Evolutionary conservation across 2,888 invertebrate species (phyloP), one percentile per base, ranked within the genome.

Genomic region (Philonicus albiceps): DNA sequence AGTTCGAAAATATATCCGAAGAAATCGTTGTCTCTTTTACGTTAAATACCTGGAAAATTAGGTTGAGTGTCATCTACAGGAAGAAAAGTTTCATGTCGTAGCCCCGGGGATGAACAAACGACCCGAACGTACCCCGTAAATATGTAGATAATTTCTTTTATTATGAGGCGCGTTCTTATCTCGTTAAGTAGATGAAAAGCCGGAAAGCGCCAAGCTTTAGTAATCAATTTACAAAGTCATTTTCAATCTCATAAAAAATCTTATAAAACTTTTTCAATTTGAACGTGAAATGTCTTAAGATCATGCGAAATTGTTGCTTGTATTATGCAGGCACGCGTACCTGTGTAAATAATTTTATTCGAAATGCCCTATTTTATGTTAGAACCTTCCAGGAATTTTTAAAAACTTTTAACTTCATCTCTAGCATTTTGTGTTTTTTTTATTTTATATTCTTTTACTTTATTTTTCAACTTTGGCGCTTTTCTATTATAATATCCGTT

Each of bases 221-320:
- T 78, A 78, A 78, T 83, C 81, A 83, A 83, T 83, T 83, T 64
- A 64, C 31, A 83, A 83, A 83, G 81, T 83, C 30, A 83, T 83
- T 64, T 83, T 64, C 81, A 83, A 83, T 83, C 81, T 83, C 81
- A 64, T 64, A 64, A 64, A 64, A 64, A 64, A 64, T 64, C 64
- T 64, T 64, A 83, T 83, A 83, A 83, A 83, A 83, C 81, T 83
- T 83, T 83, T 83, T 64, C 81, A 83, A 83, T 83, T 83, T 83
- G 43, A 78, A 31, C 78, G 30, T 30, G 27, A 64, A 64, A 8
- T 27, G 64, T 64, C 64, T 64, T 64, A 64, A 27, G 27, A 27
- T 27, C 64, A 64, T 64, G 13, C 64, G 78, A 49, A 49, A 78
- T 64, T 64, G 64, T 64, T 64, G 22, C 27, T 64, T 11, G 64